phyloP scores from a whole-genome alignment of 2,888 invertebrate genomes.

The Megastigmus dorsalis region DNA sequence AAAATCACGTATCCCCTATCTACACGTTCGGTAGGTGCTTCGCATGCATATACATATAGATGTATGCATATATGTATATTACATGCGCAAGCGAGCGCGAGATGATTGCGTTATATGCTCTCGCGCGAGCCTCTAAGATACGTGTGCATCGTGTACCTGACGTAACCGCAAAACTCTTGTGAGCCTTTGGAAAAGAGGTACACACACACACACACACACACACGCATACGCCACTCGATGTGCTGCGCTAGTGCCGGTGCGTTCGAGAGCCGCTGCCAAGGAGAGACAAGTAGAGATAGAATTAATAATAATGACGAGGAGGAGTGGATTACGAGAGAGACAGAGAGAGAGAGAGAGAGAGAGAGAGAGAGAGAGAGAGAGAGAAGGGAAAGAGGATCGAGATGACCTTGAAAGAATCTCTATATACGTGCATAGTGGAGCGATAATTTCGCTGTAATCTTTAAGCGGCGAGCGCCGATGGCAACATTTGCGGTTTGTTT shows the following conservation, averaged over 20 bases:
- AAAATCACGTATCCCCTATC: conserved; percentile 18
- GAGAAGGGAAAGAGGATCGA: neutral
- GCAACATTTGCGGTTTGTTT: conserved; percentile 16
- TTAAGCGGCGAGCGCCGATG: neutral
- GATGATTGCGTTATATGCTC: conserved; percentile 33
- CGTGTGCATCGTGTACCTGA: conserved; percentile 6
- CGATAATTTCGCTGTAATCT: conserved; percentile 3
- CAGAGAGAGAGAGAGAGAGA: too few relatives aligned
- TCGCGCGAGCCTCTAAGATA: neutral
- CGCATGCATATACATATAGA: too few relatives aligned
- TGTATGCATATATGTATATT: too few relatives aligned
- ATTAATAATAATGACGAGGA: too few relatives aligned
- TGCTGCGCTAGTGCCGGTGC: too few relatives aligned
- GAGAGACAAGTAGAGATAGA: too few relatives aligned
- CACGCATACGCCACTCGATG: too few relatives aligned
- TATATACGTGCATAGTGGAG: neutral
- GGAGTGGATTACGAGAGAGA: too few relatives aligned
- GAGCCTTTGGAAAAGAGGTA: neutral
- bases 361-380: too few relatives aligned
- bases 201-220: too few relatives aligned
- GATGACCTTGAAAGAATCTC: conserved; percentile 19
- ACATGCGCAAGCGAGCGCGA: neutral
- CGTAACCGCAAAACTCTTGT: conserved; percentile 30
- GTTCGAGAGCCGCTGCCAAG: too few relatives aligned
- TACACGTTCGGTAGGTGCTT: too few relatives aligned